These are phyloP conservation scores for Drosophila helvetica DNA, from an alignment of 2,888 invertebrate species.

Conservation along the genomic window DNA sequence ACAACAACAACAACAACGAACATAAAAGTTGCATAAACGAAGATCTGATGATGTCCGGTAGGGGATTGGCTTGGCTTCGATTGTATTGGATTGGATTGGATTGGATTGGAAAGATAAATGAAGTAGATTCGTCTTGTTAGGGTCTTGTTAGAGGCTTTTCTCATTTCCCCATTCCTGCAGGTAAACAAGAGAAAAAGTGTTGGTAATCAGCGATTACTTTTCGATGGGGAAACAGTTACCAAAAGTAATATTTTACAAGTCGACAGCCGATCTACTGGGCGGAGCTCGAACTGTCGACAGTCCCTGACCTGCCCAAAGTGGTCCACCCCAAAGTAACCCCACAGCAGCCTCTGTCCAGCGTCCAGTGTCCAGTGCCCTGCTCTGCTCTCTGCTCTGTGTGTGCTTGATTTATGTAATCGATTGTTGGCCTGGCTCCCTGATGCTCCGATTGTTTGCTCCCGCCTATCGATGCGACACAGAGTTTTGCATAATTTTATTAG, in stretches of 20 bases:
- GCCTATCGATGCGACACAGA: slow-evolving; percentile 32
- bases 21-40: slow-evolving; percentile 36
- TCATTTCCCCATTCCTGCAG: background rate
- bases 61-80: no score
- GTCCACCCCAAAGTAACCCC: background rate
- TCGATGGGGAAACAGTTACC: background rate
- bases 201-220: background rate
- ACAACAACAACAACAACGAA: background rate
- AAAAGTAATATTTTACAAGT: no score
- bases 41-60: slow-evolving; percentile 31
- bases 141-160: slow-evolving; percentile 31
- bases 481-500: slow-evolving; percentile 54
- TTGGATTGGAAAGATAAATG: slow-evolving; percentile 24
- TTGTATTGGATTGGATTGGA: background rate
- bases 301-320: slow-evolving; percentile 12
- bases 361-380: no score
- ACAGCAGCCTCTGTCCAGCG: no score
- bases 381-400: background rate
- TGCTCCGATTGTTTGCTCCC: slow-evolving; percentile 10
- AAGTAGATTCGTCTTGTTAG: slow-evolving; percentile 24
- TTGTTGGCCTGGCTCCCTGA: slow-evolving; percentile 2
- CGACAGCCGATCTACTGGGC: no score
- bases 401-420: slow-evolving; percentile 33
- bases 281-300: background rate
- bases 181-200: background rate